Evolutionary conservation across 64 coral and sea anemone genomes (phyloP).

Genomic region (Anthopleura sola): DNA sequence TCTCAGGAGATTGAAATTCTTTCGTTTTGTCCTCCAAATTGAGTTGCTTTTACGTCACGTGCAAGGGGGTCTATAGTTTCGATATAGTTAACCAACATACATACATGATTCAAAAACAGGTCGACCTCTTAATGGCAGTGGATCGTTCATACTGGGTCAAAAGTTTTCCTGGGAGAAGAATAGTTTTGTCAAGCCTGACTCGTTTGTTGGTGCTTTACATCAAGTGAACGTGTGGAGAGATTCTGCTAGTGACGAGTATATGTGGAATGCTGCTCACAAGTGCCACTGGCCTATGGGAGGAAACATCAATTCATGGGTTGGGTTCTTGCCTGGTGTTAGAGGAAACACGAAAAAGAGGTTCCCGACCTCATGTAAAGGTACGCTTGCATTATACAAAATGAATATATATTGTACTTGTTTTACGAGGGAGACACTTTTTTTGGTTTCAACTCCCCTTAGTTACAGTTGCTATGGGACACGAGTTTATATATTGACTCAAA

Average conservation of each 20-base stretch:
- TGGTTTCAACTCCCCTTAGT: no score
- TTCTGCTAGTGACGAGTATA: constrained; percentile 38
- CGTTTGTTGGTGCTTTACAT: constrained; percentile 60
- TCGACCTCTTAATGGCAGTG: constrained; percentile 31
- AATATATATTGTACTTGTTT: no score
- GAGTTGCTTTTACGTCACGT: no score
- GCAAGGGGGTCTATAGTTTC: no score
- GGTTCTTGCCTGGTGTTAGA: constrained; percentile 52
- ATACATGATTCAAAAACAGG: background rate
- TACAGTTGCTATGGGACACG: no score
- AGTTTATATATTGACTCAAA: no score
- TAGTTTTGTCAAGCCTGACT: background rate
- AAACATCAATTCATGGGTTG: constrained; percentile 47
- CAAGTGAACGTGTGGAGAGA: constrained; percentile 55
- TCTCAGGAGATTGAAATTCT: no score
- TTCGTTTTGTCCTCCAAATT: no score
- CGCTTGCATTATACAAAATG: no score
- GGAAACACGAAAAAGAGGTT: constrained; percentile 51
- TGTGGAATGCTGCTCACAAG: constrained; percentile 70
- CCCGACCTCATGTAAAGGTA: constrained; percentile 64
- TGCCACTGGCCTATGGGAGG: constrained; percentile 56
- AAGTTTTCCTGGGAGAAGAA: constrained; percentile 3
- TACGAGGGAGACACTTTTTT: no score
- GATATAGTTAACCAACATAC: no score
- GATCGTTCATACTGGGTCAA: constrained; percentile 37